A percentile compares a stretch with the other conserved stretches of the same genome.
These are phyloP conservation scores for Triplophysa yarkandensis DNA, from an alignment of 2,797 vertebrate genomes.

Conservation along the genomic window DNA sequence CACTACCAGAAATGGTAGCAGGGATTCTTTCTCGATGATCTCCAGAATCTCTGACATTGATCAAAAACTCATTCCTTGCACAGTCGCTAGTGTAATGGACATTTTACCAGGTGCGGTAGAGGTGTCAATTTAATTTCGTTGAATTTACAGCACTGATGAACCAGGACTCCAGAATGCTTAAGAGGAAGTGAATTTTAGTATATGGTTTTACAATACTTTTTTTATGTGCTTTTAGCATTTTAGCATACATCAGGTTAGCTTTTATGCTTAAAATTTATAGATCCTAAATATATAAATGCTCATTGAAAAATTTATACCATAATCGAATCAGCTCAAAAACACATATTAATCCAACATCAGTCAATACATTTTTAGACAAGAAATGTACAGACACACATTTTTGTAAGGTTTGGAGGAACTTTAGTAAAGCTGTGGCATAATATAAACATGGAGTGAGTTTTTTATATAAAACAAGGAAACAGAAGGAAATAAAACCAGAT, in stretches of 20 bases:
- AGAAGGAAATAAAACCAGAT: neutral
- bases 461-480: neutral
- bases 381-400: conserved; percentile 8
- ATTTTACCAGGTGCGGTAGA: conserved; percentile 3
- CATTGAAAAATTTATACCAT: neutral
- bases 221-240: conserved; percentile 6
- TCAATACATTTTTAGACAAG: neutral
- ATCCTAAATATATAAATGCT: neutral
- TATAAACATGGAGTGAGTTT: neutral
- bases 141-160: neutral
- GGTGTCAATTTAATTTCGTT: neutral
- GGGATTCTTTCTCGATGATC: neutral
- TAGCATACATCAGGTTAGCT: too few species aligned
- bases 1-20: neutral
- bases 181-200: neutral
- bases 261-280: neutral
- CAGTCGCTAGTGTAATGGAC: conserved; percentile 2
- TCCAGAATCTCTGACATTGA: conserved; percentile 4
- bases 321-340: neutral
- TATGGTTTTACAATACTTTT: neutral
- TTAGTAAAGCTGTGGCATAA: conserved; percentile 24
- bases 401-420: neutral
- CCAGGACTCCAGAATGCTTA: neutral
- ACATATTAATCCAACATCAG: too few species aligned
- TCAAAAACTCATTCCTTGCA: neutral